Evolutionary conservation across 1,140 invertebrate genomes (phyloP).

Genomic region (Arctopsyche grandis): DNA sequence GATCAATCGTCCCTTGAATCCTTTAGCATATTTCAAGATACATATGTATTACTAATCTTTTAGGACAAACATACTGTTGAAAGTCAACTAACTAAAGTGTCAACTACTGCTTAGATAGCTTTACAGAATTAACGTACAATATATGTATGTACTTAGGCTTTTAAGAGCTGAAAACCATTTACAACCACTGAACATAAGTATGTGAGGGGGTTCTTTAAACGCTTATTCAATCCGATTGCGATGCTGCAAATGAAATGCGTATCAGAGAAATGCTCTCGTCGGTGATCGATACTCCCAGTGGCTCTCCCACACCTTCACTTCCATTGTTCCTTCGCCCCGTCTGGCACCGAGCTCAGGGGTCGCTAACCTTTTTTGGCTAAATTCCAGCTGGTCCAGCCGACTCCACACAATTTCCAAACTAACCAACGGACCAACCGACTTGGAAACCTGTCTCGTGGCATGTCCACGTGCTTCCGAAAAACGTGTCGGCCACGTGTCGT

Average conservation of each 20-base stretch:
- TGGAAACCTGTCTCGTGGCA: conserved; percentile 14
- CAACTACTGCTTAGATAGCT: too few species aligned
- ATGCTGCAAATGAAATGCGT: conserved; percentile 20
- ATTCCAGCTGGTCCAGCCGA: conserved; percentile 41
- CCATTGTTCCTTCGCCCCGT: conserved; percentile 38
- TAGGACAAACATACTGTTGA: too few species aligned
- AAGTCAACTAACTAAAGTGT: too few species aligned
- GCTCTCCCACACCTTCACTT: conserved; percentile 5
- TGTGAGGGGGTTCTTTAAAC: too few species aligned
- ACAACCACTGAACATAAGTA: too few species aligned
- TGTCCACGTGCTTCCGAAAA: background rate
- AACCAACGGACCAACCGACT: conserved; percentile 6
- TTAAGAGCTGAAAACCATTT: too few species aligned
- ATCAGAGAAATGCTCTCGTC: background rate
- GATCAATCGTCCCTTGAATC: too few species aligned
- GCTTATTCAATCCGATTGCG: too few species aligned
- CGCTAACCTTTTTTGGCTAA: conserved; percentile 47
- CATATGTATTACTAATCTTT: too few species aligned
- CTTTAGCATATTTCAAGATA: too few species aligned
- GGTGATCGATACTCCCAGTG: conserved; percentile 34
- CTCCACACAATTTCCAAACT: conserved; percentile 7
- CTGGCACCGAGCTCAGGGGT: conserved; percentile 26
- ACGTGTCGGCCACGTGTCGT: conserved; percentile 8
- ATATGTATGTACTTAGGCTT: too few species aligned
- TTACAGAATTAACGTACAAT: too few species aligned